phyloP scores from a whole-genome alignment of 1,140 invertebrate genomes.

The Caenorhabditis brenneri region DNA sequence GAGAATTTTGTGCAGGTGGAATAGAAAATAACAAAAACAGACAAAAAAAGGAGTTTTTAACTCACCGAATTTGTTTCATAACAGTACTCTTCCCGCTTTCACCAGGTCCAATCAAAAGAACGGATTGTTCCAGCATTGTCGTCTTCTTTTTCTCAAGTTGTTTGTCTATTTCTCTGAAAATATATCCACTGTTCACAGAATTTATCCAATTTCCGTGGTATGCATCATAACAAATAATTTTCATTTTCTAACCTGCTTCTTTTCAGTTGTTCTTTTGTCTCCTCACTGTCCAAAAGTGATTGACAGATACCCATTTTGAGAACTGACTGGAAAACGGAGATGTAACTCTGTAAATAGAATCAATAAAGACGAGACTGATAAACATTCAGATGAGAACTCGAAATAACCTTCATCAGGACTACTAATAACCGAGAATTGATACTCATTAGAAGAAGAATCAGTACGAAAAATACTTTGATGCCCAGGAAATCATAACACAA shows the following conservation, averaged over 20 bases:
- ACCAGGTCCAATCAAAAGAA: slow-evolving; percentile 61
- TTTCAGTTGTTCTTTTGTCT: neutral
- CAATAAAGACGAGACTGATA: no score
- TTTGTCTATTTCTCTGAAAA: slow-evolving; percentile 13
- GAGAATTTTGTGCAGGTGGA: no score
- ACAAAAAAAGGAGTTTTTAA: slow-evolving; percentile 45
- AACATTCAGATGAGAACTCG: no score
- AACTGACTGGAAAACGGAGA: no score
- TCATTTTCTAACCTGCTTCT: neutral
- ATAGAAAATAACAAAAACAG: slow-evolving; percentile 27
- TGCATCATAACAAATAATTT: no score
- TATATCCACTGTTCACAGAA: no score
- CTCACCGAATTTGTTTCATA: slow-evolving; percentile 69
- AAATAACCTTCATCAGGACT: no score
- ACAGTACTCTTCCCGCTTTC: slow-evolving; percentile 68
- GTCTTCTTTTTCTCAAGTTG: neutral
- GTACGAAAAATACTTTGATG: neutral
- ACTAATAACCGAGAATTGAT: no score
- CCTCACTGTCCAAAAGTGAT: neutral
- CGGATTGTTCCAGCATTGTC: neutral
- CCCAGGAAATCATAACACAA: no score
- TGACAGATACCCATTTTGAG: neutral
- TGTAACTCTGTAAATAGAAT: no score
- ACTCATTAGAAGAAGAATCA: no score
- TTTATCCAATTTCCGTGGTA: no score